A percentile compares a stretch with the other conserved stretches of the same genome.
Evolutionary conservation across 2,113 vertebrate species (phyloP).

Genomic region (Cacatua alba): DNA sequence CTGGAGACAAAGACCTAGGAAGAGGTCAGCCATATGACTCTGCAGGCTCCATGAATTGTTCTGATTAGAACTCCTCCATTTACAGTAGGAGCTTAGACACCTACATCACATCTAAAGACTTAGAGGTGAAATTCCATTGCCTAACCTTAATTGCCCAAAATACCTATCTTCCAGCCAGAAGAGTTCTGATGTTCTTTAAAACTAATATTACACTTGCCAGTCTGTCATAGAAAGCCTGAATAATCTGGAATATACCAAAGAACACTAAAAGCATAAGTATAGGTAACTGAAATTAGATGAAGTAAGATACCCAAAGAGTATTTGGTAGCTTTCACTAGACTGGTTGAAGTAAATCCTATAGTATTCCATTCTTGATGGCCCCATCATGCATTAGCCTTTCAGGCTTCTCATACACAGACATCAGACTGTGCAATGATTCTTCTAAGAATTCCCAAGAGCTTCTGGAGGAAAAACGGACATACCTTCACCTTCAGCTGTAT

Average conservation of each 20-base stretch:
- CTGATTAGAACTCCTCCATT: neutral
- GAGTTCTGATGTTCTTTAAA: neutral
- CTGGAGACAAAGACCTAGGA: neutral
- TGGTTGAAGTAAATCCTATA: neutral
- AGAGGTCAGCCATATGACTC: neutral
- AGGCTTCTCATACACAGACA: neutral
- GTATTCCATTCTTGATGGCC: neutral
- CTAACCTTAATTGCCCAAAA: neutral
- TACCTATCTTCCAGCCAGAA: neutral
- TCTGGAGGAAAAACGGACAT: neutral
- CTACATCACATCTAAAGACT: neutral
- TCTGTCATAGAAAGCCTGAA: neutral
- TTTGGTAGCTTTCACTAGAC: neutral
- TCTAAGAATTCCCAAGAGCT: neutral
- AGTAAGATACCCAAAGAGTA: neutral
- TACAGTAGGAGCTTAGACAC: neutral
- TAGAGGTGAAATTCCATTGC: neutral
- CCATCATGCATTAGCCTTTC: neutral
- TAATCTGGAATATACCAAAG: neutral
- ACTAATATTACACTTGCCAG: neutral
- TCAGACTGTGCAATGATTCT: neutral
- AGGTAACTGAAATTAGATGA: neutral
- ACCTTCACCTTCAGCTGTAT: neutral
- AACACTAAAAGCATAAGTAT: neutral
- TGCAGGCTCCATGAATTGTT: neutral